These are phyloP conservation scores for Erebia ligea DNA, from an alignment of 2,888 invertebrate species.

Conservation along the genomic window DNA sequence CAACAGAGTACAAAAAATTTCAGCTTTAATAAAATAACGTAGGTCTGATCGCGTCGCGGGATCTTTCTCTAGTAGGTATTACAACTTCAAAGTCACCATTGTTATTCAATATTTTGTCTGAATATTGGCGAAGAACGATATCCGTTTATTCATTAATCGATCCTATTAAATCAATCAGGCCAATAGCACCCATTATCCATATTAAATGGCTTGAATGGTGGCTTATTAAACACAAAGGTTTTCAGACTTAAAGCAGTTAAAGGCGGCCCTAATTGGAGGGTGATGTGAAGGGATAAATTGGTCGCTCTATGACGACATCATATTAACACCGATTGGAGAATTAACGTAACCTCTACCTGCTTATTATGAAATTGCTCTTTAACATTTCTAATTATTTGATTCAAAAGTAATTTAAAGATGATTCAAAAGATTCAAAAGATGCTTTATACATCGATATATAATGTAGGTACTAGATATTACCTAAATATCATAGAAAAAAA, in stretches of 20 bases:
- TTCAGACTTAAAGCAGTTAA: conserved; percentile 9
- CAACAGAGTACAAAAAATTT: too few species aligned
- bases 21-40: too few species aligned
- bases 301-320: conserved; percentile 2
- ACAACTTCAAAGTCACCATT: not conserved
- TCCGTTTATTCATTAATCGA: not conserved
- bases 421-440: too few species aligned
- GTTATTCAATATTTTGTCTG: not conserved
- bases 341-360: conserved; percentile 1
- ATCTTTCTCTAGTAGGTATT: too few species aligned
- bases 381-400: not conserved
- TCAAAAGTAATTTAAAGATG: too few species aligned
- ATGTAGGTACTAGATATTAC: too few species aligned
- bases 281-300: conserved; percentile 15
- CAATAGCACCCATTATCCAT: not conserved
- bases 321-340: conserved; percentile 5
- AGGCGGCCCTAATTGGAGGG: conserved; percentile 20
- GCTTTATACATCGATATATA: too few species aligned
- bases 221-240: conserved; percentile 21
- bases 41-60: too few species aligned
- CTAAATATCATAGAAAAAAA: too few species aligned
- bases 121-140: not conserved
- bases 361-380: not conserved
- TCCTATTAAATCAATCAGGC: conserved; percentile 1
- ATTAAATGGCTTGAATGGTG: conserved; percentile 10